These are phyloP conservation scores for Lagopus muta DNA, from an alignment of 2,113 vertebrate species.

Conservation along the genomic window DNA sequence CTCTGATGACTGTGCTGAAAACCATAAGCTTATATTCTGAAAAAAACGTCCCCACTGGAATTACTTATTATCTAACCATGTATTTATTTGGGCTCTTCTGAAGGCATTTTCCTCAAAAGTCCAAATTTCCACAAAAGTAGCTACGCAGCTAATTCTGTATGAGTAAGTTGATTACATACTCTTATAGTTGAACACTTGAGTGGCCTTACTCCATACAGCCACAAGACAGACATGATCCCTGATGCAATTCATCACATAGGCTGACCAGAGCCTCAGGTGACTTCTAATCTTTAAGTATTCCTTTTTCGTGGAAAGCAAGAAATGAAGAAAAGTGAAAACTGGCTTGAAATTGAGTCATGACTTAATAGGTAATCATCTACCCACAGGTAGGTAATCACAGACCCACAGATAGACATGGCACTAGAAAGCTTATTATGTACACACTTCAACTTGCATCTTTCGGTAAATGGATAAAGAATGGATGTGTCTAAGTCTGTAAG, in stretches of 20 bases:
- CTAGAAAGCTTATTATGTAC: background rate
- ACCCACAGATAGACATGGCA: background rate
- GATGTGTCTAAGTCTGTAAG: background rate
- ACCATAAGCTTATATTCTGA: background rate
- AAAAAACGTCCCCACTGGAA: background rate
- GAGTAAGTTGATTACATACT: background rate
- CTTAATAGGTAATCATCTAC: background rate
- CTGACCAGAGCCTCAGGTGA: background rate
- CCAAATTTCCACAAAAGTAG: background rate
- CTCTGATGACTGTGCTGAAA: background rate
- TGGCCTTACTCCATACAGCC: background rate
- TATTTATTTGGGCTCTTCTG: background rate
- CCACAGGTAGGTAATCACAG: background rate
- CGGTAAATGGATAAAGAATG: background rate
- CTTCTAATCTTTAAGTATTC: background rate
- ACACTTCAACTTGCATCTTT: background rate
- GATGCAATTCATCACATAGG: background rate
- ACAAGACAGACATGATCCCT: background rate
- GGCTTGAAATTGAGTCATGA: background rate
- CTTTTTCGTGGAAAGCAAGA: background rate
- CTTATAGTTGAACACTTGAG: background rate
- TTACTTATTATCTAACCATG: background rate
- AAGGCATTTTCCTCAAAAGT: background rate
- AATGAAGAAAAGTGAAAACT: background rate
- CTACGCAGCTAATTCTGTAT: background rate